Evolutionary conservation across 1,140 invertebrate species (phyloP).

Genomic region (Choristoneura fumiferana): DNA sequence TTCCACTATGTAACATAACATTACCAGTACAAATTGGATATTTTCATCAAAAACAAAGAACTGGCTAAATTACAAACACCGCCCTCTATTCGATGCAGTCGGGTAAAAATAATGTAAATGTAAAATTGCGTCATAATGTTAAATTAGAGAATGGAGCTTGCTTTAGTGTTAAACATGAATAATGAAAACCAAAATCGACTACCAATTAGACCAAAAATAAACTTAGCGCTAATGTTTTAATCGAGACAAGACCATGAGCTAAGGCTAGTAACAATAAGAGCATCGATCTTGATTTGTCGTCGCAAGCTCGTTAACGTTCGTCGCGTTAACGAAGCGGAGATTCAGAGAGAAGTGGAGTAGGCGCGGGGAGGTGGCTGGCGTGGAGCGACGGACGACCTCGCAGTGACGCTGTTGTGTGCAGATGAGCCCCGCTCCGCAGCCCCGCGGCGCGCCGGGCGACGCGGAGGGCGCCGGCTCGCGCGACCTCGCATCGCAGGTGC

Average conservation of each 20-base stretch:
- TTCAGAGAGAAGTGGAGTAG: slow-evolving; percentile 70
- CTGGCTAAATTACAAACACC: too few species aligned
- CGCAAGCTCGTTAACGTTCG: background rate
- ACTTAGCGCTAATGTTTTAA: too few species aligned
- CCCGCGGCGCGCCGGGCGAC: slow-evolving; percentile 77
- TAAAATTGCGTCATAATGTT: background rate
- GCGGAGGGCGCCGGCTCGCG: slow-evolving; percentile 77
- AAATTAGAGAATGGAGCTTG: slow-evolving; percentile 2
- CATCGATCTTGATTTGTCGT: background rate
- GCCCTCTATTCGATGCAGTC: too few species aligned
- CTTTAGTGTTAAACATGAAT: background rate
- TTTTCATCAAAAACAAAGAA: too few species aligned
- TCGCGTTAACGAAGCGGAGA: slow-evolving; percentile 50
- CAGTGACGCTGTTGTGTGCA: slow-evolving; percentile 77
- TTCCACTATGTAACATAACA: too few species aligned
- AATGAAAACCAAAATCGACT: slow-evolving; percentile 20
- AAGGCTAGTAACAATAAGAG: slow-evolving; percentile 9
- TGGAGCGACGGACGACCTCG: slow-evolving; percentile 51
- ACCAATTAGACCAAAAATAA: background rate
- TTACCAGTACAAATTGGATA: too few species aligned
- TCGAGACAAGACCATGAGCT: too few species aligned
- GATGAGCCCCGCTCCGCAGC: slow-evolving; percentile 81
- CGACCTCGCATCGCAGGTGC: slow-evolving; percentile 81
- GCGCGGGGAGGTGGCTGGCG: slow-evolving; percentile 59
- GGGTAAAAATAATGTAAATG: too few species aligned